phyloP scores from a whole-genome alignment of 2,888 invertebrate species.

The Notodonta dromedarius region DNA sequence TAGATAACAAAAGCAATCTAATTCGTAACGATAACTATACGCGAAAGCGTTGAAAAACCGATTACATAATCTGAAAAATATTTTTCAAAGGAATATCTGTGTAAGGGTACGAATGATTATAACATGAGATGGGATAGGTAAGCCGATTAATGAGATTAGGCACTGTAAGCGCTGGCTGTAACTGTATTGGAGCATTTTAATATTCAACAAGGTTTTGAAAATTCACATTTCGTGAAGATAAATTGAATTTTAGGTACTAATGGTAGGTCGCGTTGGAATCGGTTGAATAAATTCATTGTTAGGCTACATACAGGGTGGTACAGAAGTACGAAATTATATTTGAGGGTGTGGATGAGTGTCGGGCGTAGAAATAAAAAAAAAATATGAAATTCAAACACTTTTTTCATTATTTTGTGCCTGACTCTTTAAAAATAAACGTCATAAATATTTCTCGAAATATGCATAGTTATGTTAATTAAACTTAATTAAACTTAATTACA shows the following conservation, averaged over 20 bases:
- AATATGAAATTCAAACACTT: no score
- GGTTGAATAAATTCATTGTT: background rate
- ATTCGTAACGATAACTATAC: background rate
- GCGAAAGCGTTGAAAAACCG: background rate
- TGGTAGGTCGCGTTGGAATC: background rate
- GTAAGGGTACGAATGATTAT: background rate
- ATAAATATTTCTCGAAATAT: no score
- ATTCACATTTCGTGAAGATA: background rate
- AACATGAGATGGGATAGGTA: background rate
- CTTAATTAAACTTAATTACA: no score
- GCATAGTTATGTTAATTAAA: no score
- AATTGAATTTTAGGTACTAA: background rate
- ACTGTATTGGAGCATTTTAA: background rate
- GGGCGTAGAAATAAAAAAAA: no score
- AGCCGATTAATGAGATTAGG: background rate
- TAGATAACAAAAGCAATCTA: background rate
- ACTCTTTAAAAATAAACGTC: no score
- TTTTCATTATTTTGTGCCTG: no score
- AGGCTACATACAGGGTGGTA: no score
- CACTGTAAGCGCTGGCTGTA: background rate
- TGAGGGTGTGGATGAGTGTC: no score
- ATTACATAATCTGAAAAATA: background rate
- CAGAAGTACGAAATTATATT: no score
- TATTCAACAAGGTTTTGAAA: background rate
- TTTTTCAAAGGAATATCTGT: background rate